Percentiles rank a stretch among this genome's conserved stretches.
phyloP scores from a whole-genome alignment of 2,888 invertebrate species.

The Phengaris alcon region DNA sequence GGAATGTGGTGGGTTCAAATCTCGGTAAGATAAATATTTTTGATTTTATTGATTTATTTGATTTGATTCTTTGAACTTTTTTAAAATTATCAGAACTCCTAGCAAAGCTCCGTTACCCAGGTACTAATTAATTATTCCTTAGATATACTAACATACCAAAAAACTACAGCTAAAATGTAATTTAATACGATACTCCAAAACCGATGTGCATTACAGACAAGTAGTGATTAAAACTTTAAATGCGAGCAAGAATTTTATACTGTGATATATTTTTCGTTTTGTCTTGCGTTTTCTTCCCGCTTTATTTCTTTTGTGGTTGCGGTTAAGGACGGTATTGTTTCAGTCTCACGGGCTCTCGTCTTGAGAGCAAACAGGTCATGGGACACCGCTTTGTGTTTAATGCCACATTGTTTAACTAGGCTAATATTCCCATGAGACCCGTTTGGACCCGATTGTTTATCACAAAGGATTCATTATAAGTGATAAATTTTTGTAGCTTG shows the following conservation, averaged over 20 bases:
- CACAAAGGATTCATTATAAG: constrained; percentile 25
- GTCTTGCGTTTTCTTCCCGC: constrained; percentile 53
- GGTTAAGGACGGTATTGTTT: constrained; percentile 59
- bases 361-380: constrained; percentile 62
- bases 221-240: neutral
- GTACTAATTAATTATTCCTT: neutral
- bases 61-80: too few species aligned
- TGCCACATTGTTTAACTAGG: constrained; percentile 61
- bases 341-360: constrained; percentile 61
- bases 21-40: too few species aligned
- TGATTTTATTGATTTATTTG: too few species aligned
- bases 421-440: constrained; percentile 59
- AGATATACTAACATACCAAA: neutral
- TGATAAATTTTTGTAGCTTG: neutral
- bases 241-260: constrained; percentile 36
- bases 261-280: constrained; percentile 40
- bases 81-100: too few species aligned
- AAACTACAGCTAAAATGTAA: neutral
- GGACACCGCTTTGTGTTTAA: constrained; percentile 56
- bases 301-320: constrained; percentile 53
- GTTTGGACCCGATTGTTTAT: constrained; percentile 25
- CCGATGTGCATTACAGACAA: neutral
- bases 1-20: too few species aligned
- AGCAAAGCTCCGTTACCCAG: too few species aligned
- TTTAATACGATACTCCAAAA: neutral